These are phyloP conservation scores for Epinephelus moara DNA, from an alignment of 2,113 vertebrate species.

Conservation along the genomic window DNA sequence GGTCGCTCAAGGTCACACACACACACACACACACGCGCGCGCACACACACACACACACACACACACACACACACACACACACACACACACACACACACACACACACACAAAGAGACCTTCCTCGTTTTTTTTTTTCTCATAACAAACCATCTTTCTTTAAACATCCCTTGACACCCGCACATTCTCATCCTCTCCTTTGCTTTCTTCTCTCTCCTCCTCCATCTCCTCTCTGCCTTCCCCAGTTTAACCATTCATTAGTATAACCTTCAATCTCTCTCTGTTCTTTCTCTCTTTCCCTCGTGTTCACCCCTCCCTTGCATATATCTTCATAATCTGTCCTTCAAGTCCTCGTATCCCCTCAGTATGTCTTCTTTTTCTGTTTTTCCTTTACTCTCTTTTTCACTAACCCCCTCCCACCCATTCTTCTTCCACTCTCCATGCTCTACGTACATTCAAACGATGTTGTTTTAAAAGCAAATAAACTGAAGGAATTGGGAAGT, in stretches of 20 bases:
- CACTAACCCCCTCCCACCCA: not conserved
- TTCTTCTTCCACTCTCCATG: not conserved
- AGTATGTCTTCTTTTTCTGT: not conserved
- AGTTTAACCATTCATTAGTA: constrained; percentile 58
- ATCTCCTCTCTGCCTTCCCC: not conserved
- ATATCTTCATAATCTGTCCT: constrained; percentile 62
- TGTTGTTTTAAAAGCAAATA: constrained; percentile 3
- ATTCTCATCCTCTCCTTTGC: constrained; percentile 25
- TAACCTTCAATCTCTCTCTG: constrained; percentile 61
- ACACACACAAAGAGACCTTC: constrained; percentile 4
- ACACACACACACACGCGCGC: constrained; percentile 27
- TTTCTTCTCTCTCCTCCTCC: constrained; percentile 31
- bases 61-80: constrained; percentile 28
- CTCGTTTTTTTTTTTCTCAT: constrained; percentile 11
- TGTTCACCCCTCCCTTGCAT: constrained; percentile 49
- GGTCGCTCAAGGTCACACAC: constrained; percentile 45
- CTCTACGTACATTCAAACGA: not conserved
- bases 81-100: constrained; percentile 24
- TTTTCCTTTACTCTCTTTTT: not conserved
- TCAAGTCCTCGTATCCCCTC: constrained; percentile 38
- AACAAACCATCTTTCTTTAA: constrained; percentile 50
- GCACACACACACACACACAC: constrained; percentile 17
- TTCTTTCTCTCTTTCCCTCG: constrained; percentile 19
- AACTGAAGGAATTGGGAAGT: not conserved
- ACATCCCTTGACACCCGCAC: constrained; percentile 41